Evolutionary conservation across 2,113 vertebrate genomes (phyloP), one percentile per base, ranked within the genome.

Genomic region (Pedionomus torquatus): DNA sequence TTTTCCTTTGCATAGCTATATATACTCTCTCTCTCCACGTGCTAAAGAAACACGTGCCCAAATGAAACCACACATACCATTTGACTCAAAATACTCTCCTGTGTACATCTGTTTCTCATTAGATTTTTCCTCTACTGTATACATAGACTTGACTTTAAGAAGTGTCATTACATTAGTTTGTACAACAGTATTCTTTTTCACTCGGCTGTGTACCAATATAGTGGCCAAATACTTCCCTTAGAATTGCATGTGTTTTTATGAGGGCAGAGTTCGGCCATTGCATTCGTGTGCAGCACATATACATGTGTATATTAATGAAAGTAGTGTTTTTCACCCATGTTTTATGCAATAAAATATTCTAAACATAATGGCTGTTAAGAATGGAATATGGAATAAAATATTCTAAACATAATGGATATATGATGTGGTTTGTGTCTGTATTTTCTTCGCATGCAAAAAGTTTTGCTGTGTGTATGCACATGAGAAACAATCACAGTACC

Each of bases 101-200:
- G 26, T 12, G 5, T 82, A 72, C 97, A 96, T 98, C 98, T 98
- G 97, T 49, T 97, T 89, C 87, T 95, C 80, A 80, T 98, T 97
- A 98, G 70, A 81, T 96, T 96, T 96, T 9, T 87, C 93, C 93
- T 92, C 87, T 97, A 95, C 75, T 95, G 52, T 89, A 68, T 75
- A 87, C 89, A 96, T 89, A 91, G 91, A 35, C 72, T 94, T 95
- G 72, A 21, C 97, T 97, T 97, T 95, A 96, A 98, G 95, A 97
- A 58, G 46, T 77, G 91, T 91, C 95, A 96, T 86, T 91, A 43
- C 51, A 70, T 92, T 89, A 13, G 70, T 94, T 97, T 93, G 69
- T 71, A 79, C 87, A 82, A 52, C 65, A 79, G 44, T 83, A 70
- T 88, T 88, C 30, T 84, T 93, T 95, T 95, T 95, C 83, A n/a